Base-by-base conservation (phyloP, 2,797 vertebrate genomes). In the Phyllotis vaccarum region DNA sequence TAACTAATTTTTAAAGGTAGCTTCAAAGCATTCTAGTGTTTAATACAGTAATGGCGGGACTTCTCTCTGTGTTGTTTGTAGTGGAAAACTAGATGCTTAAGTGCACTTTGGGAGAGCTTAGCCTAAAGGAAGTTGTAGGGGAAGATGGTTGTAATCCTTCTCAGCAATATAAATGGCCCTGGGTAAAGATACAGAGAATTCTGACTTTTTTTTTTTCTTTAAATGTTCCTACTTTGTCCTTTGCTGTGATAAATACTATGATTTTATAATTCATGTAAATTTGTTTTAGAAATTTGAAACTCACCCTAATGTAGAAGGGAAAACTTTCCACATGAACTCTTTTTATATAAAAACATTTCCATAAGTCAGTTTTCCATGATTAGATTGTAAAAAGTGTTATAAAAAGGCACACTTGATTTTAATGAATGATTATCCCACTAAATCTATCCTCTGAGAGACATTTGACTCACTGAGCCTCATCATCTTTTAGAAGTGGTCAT, bases 261-360 rank as follows among this genome's bases (percentile, higher is more conserved):
- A 10, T 88, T 89, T 96, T 96, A 58, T 93, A 80, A 92, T 88
- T 93, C 90, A 7, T 66, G 2, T 80, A 43, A 72, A 78, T 86
- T 95, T 86, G 82, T 94, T 64, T 80, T 87, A 90, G 68, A 95
- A 92, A 92, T 91, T 95, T 92, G 54, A 92, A 95, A 86, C 22
- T 92, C 27, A 75, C 16, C 46, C 22, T 82, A 52, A 16, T 75
- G 2, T 72, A 79, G 37, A 78, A 58, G 58, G 43, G 93, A 89
- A 93, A 95, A 37, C 66, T 95, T 94, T 96, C 34, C 68, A 37
- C 62, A 54, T 86, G n/a, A 72, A 29, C 22, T 93, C 79, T 94
- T 81, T 56, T 60, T 78, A 70, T 60, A 64, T 31, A 95, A 89
- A 75, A 89, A 64, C 27, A 89, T 68, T 68, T 93, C n/a, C 29